phyloP scores from a whole-genome alignment of 2,797 vertebrate species.

The Crypturellus tataupa region DNA sequence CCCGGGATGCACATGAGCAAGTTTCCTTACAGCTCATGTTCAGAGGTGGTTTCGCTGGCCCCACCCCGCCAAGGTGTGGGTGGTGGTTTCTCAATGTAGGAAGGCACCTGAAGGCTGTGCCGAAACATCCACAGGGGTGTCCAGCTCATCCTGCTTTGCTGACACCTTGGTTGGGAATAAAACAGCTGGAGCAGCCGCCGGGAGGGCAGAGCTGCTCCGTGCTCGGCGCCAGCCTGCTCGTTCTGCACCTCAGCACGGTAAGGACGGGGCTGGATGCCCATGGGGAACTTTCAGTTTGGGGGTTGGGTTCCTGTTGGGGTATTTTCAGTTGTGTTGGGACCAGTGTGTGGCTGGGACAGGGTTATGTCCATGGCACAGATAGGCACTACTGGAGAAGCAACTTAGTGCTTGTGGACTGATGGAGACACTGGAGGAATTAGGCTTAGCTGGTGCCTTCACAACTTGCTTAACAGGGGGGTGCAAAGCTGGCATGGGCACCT shows the following conservation, averaged over 20 bases:
- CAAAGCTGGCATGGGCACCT: too few relatives aligned
- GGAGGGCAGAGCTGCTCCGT: neutral
- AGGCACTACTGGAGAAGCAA: too few relatives aligned
- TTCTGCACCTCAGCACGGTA: neutral
- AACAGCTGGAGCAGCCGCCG: neutral
- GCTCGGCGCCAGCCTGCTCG: neutral
- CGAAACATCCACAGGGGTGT: constrained; percentile 51
- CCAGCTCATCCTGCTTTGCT: constrained; percentile 64
- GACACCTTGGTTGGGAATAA: constrained; percentile 21
- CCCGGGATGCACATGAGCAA: neutral
- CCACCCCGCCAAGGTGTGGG: neutral
- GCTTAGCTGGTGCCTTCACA: neutral
- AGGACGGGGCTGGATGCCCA: neutral
- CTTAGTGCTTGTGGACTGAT: too few relatives aligned
- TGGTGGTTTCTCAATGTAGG: constrained; percentile 54
- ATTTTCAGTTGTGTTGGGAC: too few relatives aligned
- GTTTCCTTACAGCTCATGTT: too few relatives aligned
- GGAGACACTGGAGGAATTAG: neutral
- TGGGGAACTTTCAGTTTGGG: too few relatives aligned
- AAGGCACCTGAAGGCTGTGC: neutral
- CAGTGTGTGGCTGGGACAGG: too few relatives aligned
- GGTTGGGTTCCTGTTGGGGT: too few relatives aligned
- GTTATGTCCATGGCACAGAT: too few relatives aligned
- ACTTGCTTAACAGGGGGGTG: neutral
- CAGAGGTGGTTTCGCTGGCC: neutral